Base-by-base conservation (phyloP, 2,113 vertebrate genomes). In the Ammodytes dubius region DNA sequence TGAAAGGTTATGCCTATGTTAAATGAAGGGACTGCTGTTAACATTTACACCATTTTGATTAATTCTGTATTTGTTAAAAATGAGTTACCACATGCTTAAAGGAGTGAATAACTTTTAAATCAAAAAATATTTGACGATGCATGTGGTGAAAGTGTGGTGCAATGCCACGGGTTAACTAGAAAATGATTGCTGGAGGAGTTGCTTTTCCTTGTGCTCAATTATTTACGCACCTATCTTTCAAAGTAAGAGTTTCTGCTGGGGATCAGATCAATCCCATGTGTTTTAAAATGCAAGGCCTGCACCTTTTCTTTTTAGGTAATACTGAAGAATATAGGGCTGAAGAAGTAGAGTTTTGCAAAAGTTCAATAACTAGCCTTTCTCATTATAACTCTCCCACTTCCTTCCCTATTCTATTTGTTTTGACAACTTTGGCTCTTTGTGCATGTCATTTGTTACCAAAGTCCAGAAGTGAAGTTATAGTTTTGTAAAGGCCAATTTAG, bases 121-220 rank as follows among this genome's bases (percentile, higher is more conserved):
- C 27, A 27, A 12, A 74, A 65, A 61, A n/a, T 60, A 5, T 71
- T 40, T 19, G 10, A 53, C 2, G 39, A 37, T 13, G 69, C 17
- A 35, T 52, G 13, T 19, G 42, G 5, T 2, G 9, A 54, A 65
- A 49, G 37, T 35, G 15, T 17, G 12, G 37, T 63, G 69, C 17
- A 40, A 74, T 73, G 67, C 49, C 72, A 66, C 53, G 58, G 45
- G 46, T 77, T 87, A 56, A 60, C 40, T 49, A 2, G 11, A 42
- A 81, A 77, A 74, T 69, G 43, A 46, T 46, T 65, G 46, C 61
- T 59, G 49, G 52, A 56, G 69, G 58, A 87, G 46, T 56, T 74
- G 42, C 50, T 68, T 66, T 45, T 81, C 52, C 65, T 58, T 58
- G 10, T 66, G 49, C 69, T 88, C 54, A 78, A 61, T 87, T 86